Evolutionary conservation across 2,113 vertebrate genomes (phyloP).

Genomic region (Pampusana beccarii): DNA sequence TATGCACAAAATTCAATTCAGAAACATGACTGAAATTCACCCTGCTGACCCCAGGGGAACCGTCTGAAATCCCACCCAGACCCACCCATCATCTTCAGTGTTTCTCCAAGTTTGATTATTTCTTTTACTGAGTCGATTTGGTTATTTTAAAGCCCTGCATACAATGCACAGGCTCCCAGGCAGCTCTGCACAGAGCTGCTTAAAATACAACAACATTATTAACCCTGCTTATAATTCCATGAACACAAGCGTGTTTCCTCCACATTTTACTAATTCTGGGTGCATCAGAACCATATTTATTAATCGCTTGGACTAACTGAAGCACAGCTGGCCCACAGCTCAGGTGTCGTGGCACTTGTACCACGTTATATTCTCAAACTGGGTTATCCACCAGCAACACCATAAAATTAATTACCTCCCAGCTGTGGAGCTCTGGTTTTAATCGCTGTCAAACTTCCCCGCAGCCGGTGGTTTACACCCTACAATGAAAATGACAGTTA

Average conservation of each 20-base stretch:
- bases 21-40: background rate
- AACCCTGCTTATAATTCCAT: background rate
- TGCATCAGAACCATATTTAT: background rate
- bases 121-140: background rate
- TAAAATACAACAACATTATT: background rate
- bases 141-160: background rate
- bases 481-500: conserved; percentile 21
- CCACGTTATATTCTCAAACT: background rate
- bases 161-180: background rate
- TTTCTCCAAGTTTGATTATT: background rate
- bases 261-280: background rate
- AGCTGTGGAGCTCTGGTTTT: conserved; percentile 91
- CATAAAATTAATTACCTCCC: conserved; percentile 81
- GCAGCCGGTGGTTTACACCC: conserved; percentile 91
- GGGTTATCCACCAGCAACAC: too few species aligned
- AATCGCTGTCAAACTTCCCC: conserved; percentile 90
- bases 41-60: too few species aligned
- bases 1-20: background rate
- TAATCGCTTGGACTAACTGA: background rate
- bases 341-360: too few species aligned
- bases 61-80: background rate
- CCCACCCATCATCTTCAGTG: background rate
- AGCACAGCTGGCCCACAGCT: background rate
- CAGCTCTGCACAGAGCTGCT: background rate
- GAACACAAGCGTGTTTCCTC: background rate